phyloP scores from a whole-genome alignment of 2,888 invertebrate species.

The Sabatieria punctata region DNA sequence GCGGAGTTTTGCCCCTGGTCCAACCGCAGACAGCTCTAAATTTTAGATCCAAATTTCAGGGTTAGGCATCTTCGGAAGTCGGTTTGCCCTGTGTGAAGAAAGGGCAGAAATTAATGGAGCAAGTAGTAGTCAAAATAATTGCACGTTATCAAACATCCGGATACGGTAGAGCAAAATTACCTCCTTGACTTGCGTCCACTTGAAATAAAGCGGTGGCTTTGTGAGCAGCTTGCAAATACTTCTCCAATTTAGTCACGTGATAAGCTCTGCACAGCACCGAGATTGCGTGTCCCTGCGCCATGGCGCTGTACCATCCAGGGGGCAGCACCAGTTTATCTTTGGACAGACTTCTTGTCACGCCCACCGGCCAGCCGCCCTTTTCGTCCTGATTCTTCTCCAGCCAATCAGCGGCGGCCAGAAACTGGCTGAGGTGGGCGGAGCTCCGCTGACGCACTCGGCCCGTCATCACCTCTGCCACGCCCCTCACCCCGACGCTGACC shows the following conservation, averaged over 20 bases:
- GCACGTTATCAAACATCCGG: too few species aligned
- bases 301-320: constrained; percentile 88
- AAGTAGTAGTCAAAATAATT: too few species aligned
- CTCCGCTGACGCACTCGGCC: constrained; percentile 48
- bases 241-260: constrained; percentile 49
- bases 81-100: too few species aligned
- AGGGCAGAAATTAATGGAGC: too few species aligned
- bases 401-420: constrained; percentile 83
- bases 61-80: too few species aligned
- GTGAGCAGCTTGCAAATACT: constrained; percentile 62
- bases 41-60: too few species aligned
- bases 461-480: constrained; percentile 33
- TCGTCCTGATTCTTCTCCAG: constrained; percentile 66
- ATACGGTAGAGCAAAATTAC: too few species aligned
- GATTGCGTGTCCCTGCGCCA: constrained; percentile 89
- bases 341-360: constrained; percentile 44
- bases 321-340: constrained; percentile 58
- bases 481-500: too few species aligned
- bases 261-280: constrained; percentile 83
- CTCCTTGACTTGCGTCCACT: constrained; percentile 34
- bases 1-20: too few species aligned
- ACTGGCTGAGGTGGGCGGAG: constrained; percentile 71
- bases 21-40: too few species aligned
- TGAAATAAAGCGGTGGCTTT: constrained; percentile 59
- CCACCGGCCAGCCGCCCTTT: constrained; percentile 81